These are phyloP conservation scores for Myoxocephalus aenaeus DNA, from an alignment of 2,797 vertebrate genomes.

Conservation along the genomic window DNA sequence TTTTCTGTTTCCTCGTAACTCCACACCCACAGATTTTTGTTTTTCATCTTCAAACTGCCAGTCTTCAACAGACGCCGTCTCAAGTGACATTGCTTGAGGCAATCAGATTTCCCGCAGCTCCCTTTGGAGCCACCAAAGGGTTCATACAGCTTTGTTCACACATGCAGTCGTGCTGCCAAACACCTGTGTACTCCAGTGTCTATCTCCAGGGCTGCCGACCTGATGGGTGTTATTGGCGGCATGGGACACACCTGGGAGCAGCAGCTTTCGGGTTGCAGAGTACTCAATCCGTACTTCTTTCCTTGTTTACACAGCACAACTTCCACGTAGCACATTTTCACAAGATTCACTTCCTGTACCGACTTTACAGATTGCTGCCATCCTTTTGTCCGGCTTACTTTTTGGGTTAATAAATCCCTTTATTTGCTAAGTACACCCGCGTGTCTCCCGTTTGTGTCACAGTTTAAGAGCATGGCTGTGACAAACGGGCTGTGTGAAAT, in stretches of 20 bases:
- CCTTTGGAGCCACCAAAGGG: neutral
- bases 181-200: slow-evolving; percentile 11
- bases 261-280: neutral
- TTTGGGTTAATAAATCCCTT: neutral
- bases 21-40: neutral
- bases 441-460: neutral
- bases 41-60: neutral
- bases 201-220: neutral
- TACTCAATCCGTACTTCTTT: neutral
- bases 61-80: neutral
- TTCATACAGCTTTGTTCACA: neutral
- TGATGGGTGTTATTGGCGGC: neutral
- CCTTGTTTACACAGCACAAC: neutral
- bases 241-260: neutral
- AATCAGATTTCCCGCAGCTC: slow-evolving; percentile 2
- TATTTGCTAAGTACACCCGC: neutral
- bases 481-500: neutral
- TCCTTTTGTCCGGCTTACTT: neutral
- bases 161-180: neutral
- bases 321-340: neutral
- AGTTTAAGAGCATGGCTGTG: neutral
- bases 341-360: neutral
- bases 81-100: neutral
- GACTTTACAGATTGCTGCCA: neutral
- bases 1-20: neutral